Evolutionary conservation across 2,888 invertebrate species (phyloP), one percentile per base, ranked within the genome.

Genomic region (Neuroscelio doddi): DNA sequence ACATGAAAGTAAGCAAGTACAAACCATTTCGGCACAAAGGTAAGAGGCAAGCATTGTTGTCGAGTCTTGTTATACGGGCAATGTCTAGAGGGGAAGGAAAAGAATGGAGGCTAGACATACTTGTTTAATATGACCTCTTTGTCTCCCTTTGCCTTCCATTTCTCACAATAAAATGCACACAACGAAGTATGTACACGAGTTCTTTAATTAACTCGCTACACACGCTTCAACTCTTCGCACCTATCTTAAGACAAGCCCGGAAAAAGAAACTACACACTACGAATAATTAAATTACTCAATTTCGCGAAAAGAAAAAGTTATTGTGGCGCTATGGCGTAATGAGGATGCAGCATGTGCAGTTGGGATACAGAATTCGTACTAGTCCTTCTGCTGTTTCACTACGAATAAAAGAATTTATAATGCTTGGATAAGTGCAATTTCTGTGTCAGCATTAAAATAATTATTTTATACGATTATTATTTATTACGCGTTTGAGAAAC

Each of bases 41-140:
- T 38, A n/a, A n/a, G n/a, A n/a, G n/a, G n/a, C n/a, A n/a, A n/a
- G 77, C 75, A 80, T 80, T 80, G 78, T 80, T 78, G 75, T 76
- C 70, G 74, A 66, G 72, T 74, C 79, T 81, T 79, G 78, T 80
- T 80, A 77, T 73, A 72, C 74, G 72, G 72, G 74, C 76, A 74
- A 73, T 71, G 73, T 71, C 66, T 66, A n/a, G 66, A 65, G 68
- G 59, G 70, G 30, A 56, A 65, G 63, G 49, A 65, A 63, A 49
- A 56, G 68, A 65, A 58, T 55, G 32, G 39, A 46, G 46, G 53
- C 50, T 51, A 64, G 58, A 64, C 58, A 64, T 45, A 56, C 62
- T 50, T 49, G 41, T 34, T 34, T 38, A 46, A 32, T 16, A 53
- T 49, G 57, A 64, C 57, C 57, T 64, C 64, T 47, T 64, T 49